Percentiles rank a stretch among this genome's conserved stretches.
phyloP scores from a whole-genome alignment of 1,140 invertebrate species.

The Phenacoccus solenopsis region DNA sequence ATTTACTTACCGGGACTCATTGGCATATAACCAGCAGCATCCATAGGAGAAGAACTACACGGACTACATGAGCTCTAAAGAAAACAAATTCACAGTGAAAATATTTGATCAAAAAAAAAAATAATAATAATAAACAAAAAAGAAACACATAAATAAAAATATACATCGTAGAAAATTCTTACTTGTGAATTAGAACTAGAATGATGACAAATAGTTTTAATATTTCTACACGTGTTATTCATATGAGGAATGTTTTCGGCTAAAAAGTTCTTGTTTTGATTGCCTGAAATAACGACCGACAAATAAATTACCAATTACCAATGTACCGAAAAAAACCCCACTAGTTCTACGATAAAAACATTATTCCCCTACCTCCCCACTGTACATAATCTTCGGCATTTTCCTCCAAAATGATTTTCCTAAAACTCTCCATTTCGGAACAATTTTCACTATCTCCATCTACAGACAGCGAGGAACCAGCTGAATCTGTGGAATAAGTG shows the following conservation, averaged over 20 bases:
- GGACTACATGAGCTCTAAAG: slow-evolving; percentile 38
- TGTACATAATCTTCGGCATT: slow-evolving; percentile 42
- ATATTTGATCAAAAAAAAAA: not conserved
- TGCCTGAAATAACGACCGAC: not conserved
- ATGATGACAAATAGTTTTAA: not conserved
- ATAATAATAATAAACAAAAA: slow-evolving; percentile 17
- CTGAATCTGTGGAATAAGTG: slow-evolving; percentile 52
- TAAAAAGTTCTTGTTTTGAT: slow-evolving; percentile 7
- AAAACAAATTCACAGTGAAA: not conserved
- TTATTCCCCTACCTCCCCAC: slow-evolving; percentile 32
- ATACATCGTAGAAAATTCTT: no score
- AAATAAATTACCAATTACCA: not conserved
- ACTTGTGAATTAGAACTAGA: slow-evolving; percentile 41
- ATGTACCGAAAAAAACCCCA: not conserved
- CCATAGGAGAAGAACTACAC: slow-evolving; percentile 34
- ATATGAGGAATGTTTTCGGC: slow-evolving; percentile 7
- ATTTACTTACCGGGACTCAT: slow-evolving; percentile 41
- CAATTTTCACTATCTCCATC: slow-evolving; percentile 40
- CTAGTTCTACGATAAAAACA: slow-evolving; percentile 1
- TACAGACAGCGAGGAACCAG: slow-evolving; percentile 53
- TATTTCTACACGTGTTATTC: slow-evolving; percentile 1
- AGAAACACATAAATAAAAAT: no score
- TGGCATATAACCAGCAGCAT: slow-evolving; percentile 38
- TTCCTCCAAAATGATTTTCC: slow-evolving; percentile 50
- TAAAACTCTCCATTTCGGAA: slow-evolving; percentile 31